Evolutionary conservation across 1,140 invertebrate genomes (phyloP), one percentile per base, ranked within the genome.

Genomic region (Heterodera schachtii): DNA sequence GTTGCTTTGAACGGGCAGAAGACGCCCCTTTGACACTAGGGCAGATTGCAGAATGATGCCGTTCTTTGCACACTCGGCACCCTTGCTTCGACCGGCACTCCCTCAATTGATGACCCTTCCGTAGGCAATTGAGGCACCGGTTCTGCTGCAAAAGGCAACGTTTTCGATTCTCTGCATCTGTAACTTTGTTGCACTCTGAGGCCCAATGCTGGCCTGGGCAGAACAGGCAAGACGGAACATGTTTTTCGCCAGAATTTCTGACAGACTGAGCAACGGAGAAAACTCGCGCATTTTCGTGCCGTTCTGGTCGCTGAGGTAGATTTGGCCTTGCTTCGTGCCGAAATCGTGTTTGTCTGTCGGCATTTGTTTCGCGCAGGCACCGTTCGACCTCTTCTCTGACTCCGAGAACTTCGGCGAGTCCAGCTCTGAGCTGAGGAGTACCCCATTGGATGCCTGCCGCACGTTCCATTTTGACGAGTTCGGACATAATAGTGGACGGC

Each of bases 131-230:
- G 69, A 79, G 60, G 49, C 78, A 80, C 46, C 78, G 21, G 7
- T 80, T 43, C 43, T 80, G 78, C 7, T 80, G 69, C 31, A 21
- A 43, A 52, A 80, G 79, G 11, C 78, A 76, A 69, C 79, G 49
- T 47, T 46, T 41, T 11, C 76, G 78, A 8, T 1, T 21, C 46
- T 80, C 78, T 13, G 11, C 13, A n/a, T 64, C 31, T 11, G 31
- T 16, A 81, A 80, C 19, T 11, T 79, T 80, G 74, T 5, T 4
- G 49, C 79, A 80, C 5, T 16, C 73, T 4, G 16, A n/a, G 11
- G 46, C 43, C 79, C 79, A 80, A 49, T 80, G 79, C 8, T 73
- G n/a, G 7, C 73, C 73, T 9, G 46, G n/a, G 8, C 73, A 73
- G 41, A 73, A 73, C n/a, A 47, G 52, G 41, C 73, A 73, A 41